Evolutionary conservation across 2,888 invertebrate species (phyloP).

Genomic region (Blastobasis lacticolella): DNA sequence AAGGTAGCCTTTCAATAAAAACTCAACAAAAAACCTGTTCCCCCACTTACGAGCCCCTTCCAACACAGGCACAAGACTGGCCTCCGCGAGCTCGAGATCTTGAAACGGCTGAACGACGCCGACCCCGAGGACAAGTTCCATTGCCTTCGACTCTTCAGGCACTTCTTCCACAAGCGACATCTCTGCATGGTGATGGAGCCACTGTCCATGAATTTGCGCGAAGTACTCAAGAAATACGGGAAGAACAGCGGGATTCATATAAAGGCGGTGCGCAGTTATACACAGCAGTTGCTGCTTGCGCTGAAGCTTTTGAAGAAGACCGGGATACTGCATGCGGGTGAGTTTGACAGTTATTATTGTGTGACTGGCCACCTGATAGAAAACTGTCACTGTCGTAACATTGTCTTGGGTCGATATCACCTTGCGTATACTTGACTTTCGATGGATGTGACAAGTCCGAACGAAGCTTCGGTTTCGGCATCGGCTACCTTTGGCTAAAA

Average conservation of each 20-base stretch:
- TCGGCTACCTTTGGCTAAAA: too few species aligned
- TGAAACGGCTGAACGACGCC: constrained; percentile 95
- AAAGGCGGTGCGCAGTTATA: constrained; percentile 97
- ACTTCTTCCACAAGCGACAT: constrained; percentile 99
- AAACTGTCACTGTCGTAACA: too few species aligned
- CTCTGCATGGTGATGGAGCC: constrained; percentile 99
- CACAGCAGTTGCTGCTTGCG: constrained; percentile 95
- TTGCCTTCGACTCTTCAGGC: constrained; percentile 92
- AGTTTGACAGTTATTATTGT: constrained; percentile 11
- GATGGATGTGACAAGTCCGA: too few species aligned
- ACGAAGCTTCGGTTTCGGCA: too few species aligned
- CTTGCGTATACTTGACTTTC: too few species aligned
- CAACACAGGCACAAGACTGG: constrained; percentile 95
- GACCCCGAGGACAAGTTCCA: constrained; percentile 98
- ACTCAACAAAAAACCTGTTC: too few species aligned
- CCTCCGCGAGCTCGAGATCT: constrained; percentile 93
- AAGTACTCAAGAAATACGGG: constrained; percentile 97
- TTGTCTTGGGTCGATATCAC: too few species aligned
- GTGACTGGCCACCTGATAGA: too few species aligned
- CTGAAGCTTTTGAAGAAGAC: constrained; percentile 95
- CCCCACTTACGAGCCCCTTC: too few species aligned
- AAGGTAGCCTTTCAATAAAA: too few species aligned
- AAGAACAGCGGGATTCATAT: constrained; percentile 98
- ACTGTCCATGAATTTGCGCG: constrained; percentile 93
- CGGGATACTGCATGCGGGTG: constrained; percentile 93